Percentiles rank a stretch among this genome's conserved stretches.
These are phyloP conservation scores for Percina caprodes DNA, from an alignment of 2,113 vertebrate genomes.

Conservation along the genomic window DNA sequence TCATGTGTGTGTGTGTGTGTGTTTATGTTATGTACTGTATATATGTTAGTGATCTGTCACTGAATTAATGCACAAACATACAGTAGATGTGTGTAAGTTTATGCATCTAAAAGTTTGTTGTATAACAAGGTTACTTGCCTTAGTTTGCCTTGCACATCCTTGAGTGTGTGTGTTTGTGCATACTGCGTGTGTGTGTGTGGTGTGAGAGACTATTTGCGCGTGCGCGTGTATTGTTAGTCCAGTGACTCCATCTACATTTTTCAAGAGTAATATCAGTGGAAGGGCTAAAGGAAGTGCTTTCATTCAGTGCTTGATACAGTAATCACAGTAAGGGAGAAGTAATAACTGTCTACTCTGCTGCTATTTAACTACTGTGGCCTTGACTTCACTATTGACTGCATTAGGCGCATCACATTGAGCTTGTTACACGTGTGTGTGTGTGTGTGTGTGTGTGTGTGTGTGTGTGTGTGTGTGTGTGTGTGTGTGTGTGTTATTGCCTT, in stretches of 20 bases:
- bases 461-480: conserved; percentile 12
- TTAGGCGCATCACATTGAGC: conserved; percentile 45
- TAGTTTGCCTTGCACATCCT: not conserved
- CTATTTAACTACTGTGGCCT: conserved; percentile 68
- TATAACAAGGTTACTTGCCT: not conserved
- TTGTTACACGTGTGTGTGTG: conserved; percentile 22
- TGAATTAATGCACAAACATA: not conserved
- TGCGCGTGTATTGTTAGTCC: not conserved
- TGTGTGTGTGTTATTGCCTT: too few species aligned
- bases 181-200: not conserved
- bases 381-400: conserved; percentile 71
- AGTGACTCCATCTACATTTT: conserved; percentile 40
- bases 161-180: conserved; percentile 5
- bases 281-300: conserved; percentile 46
- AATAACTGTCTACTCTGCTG: conserved; percentile 64
- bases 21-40: not conserved
- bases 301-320: conserved; percentile 63
- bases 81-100: not conserved
- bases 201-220: not conserved
- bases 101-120: not conserved
- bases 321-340: conserved; percentile 65
- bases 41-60: not conserved
- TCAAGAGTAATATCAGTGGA: conserved; percentile 52
- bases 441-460: conserved; percentile 26
- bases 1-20: not conserved